Evolutionary conservation across 2,113 vertebrate genomes (phyloP).

Genomic region (Platysternon megacephalum): DNA sequence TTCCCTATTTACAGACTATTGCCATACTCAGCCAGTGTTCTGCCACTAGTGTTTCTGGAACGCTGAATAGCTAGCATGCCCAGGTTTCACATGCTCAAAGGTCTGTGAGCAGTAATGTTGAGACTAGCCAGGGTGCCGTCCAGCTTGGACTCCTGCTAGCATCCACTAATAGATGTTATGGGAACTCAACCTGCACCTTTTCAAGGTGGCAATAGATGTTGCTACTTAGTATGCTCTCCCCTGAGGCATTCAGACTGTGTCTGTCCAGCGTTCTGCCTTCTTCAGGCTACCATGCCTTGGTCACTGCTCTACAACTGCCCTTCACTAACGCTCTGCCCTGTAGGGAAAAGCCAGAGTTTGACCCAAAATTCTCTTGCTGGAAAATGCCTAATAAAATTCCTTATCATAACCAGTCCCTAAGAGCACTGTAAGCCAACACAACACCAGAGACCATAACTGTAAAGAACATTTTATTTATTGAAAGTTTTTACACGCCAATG

Average conservation of each 20-base stretch:
- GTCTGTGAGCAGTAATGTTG: neutral
- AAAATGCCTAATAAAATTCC: neutral
- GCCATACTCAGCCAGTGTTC: fast-evolving
- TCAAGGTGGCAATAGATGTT: neutral
- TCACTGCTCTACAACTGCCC: neutral
- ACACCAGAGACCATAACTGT: neutral
- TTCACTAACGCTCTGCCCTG: neutral
- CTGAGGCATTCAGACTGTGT: neutral
- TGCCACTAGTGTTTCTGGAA: neutral
- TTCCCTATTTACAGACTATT: fast-evolving
- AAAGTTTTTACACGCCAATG: neutral
- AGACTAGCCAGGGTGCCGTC: neutral
- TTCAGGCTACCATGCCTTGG: neutral
- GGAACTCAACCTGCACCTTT: no score
- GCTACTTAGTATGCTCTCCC: neutral
- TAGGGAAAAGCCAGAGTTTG: neutral
- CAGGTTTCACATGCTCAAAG: neutral
- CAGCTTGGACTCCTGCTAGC: neutral
- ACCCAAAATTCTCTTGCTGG: neutral
- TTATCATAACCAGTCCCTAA: neutral
- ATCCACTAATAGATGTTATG: neutral
- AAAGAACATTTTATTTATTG: neutral
- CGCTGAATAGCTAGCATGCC: neutral
- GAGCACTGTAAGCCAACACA: neutral
- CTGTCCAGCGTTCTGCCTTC: neutral